Evolutionary conservation across 2,113 vertebrate genomes (phyloP).

Genomic region (Illadopsis cleaveri): DNA sequence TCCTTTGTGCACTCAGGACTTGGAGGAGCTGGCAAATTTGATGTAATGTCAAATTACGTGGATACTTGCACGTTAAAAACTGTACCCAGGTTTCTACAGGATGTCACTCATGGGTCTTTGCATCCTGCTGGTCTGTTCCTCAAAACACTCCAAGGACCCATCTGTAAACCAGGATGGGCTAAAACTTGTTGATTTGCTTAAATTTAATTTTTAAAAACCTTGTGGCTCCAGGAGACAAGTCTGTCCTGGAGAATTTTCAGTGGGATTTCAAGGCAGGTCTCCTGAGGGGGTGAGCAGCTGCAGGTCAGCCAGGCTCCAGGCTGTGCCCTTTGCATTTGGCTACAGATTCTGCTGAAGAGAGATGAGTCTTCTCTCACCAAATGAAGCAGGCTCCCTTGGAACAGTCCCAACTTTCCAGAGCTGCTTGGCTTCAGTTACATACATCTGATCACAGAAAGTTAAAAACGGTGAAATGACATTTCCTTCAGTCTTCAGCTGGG

Average conservation of each 20-base stretch:
- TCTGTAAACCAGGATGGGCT: background rate
- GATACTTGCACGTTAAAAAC: background rate
- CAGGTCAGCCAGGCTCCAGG: background rate
- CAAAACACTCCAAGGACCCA: background rate
- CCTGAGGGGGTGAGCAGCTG: background rate
- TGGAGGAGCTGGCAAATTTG: too few relatives aligned
- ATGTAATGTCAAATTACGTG: background rate
- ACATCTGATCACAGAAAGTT: background rate
- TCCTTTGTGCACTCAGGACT: too few relatives aligned
- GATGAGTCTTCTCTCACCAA: background rate
- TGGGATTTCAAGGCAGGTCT: background rate
- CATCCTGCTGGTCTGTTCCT: background rate
- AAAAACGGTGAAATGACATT: background rate
- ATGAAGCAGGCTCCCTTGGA: background rate
- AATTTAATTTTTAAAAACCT: background rate
- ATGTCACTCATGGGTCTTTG: background rate
- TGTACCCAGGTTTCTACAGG: background rate
- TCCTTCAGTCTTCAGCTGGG: background rate
- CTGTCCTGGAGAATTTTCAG: background rate
- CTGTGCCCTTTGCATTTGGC: too few relatives aligned
- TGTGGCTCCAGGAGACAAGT: fast-evolving
- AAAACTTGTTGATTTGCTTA: background rate
- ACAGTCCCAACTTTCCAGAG: background rate
- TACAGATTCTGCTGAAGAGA: background rate
- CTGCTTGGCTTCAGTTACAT: background rate